Base-by-base conservation (phyloP, 2,888 invertebrate genomes). In the Eulithis testata region DNA sequence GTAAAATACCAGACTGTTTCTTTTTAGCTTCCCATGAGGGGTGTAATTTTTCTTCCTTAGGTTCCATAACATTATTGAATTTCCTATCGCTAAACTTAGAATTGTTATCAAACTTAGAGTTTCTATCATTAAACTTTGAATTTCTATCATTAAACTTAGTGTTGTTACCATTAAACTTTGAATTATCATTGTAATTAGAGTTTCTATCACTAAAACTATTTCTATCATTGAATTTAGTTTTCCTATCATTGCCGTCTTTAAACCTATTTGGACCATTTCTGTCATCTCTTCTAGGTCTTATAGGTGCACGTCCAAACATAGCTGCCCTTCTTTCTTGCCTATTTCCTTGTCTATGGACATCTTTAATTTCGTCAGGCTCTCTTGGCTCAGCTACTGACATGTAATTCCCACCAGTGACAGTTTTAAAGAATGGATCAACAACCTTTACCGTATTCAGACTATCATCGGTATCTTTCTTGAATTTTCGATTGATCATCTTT, bases 1-100 rank as follows among this genome's bases (percentile, higher is more conserved):
- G 91, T 81, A 90, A 78, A 66, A 93, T 85, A 60, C 87, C 84
- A 1, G 93, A 91, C 61, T 87, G 85, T 54, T 87, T 87, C 68
- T 89, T 93, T 77, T 94, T 94, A 1, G 94, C 94, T 78, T 93
- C 93, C 94, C 94, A 94, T 21, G 94, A 94, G 3, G 94, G 94
- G 83, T 94, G 94, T 59, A 93, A 76, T 81, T 93, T 93, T 68
- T 92, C 93, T 60, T 82, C 80, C 60, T 82, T 83, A 6, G 72
- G 68, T 56, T 80, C 79, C 54, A 69, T 71, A 7, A 36, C 52
- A 9, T 43, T 63, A 60, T 71, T 63, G 11, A 63, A 71, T 6
- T 63, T 69, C 8, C 40, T 43, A 31, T 70, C 52, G 36, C 59
- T 61, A 21, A 65, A 70, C 54, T 27, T 68, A 67, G 52, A 62